Evolutionary conservation across 1,140 invertebrate species (phyloP), one percentile per base, ranked within the genome.

Genomic region (Diachasma alloeum): DNA sequence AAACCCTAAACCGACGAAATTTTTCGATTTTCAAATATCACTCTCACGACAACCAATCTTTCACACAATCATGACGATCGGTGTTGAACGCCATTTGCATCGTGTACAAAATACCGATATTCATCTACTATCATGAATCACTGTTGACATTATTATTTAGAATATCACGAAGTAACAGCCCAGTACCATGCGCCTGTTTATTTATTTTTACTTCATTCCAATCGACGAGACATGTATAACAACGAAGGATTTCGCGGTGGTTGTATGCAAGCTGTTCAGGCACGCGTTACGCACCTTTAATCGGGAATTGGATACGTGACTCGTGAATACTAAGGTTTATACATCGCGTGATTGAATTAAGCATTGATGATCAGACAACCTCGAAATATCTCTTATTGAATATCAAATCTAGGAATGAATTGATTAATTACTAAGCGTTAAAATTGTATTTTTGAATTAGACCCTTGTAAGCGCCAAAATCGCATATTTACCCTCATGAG

Each of bases 281-380:
- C 68, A 76, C 68, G 53, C 74, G 74, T 76, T 76, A 76, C 74
- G 68, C 74, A 76, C 74, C 42, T 76, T 76, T 76, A 76, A 76
- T 76, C 74, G 74, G 31, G 37, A 10, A 11, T 37, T 24, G 70
- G 17, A 4, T 75, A 75, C 74, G 74, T 71, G 74, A 63, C 67
- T 76, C 59, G 67, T 31, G 67, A 48, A 76, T 76, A 68, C 74
- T 76, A 46, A 26, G 22, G 15, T 19, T 63, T 63, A 26, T 26
- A 24, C 59, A 63, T 63, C 59, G 59, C 59, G 59, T 63, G 59
- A 63, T 63, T 63, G 26, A 63, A 63, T 63, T 63, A 63, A 63
- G 59, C 59, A 63, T 63, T 9, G 59, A 63, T 63, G 59, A 63
- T 63, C 59, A 63, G 59, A 19, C 59, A 63, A 26, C 59, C 22